These are phyloP conservation scores for Epizoanthus rinbou DNA, from an alignment of 92 coral and sea anemone genomes.

Conservation along the genomic window DNA sequence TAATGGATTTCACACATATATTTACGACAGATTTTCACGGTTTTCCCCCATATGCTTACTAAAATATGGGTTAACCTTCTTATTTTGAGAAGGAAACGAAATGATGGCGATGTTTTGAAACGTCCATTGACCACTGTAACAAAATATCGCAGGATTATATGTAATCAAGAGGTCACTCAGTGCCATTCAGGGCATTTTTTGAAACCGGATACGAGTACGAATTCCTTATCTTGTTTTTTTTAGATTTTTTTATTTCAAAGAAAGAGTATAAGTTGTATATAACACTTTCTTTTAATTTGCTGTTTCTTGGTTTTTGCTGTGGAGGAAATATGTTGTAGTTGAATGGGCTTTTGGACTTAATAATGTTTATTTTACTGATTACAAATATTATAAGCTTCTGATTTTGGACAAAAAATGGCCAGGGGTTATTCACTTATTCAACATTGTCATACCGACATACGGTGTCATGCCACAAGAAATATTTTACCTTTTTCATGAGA, in stretches of 20 bases:
- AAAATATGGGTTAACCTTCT: not conserved
- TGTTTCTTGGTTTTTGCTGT: not conserved
- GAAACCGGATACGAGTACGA: not conserved
- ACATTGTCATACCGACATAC: too few relatives aligned
- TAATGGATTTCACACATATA: not conserved
- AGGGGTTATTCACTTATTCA: not conserved
- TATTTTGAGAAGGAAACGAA: constrained; percentile 2
- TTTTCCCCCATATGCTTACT: not conserved
- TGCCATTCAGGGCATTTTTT: not conserved
- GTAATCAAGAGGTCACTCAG: not conserved
- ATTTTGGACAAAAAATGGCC: not conserved
- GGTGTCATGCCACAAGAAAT: too few relatives aligned
- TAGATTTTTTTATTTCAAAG: not conserved
- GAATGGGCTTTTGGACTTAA: not conserved
- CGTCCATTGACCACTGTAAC: not conserved
- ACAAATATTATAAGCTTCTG: not conserved
- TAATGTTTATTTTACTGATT: not conserved
- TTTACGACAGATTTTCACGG: not conserved
- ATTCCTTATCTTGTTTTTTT: not conserved
- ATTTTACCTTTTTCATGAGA: too few relatives aligned
- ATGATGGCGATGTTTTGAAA: constrained; percentile 14
- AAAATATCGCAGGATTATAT: not conserved
- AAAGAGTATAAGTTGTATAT: not conserved
- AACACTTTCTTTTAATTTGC: not conserved
- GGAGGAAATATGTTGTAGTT: not conserved